Conservation (phyloP, 2,113 vertebrate genomes). For the Clupea harengus region DNA sequence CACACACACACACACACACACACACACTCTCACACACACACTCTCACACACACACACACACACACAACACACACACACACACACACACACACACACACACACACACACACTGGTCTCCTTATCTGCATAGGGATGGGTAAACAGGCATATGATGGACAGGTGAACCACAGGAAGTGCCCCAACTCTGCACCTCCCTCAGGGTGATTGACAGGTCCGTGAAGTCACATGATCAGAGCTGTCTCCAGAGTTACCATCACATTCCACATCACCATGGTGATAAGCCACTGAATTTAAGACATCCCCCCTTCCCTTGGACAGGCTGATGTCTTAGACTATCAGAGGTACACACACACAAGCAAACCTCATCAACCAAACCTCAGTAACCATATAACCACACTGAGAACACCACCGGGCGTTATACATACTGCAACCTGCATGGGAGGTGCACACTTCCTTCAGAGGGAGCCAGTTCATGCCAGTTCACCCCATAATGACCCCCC, state of each 20-base stretch:
- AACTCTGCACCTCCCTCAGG: conserved; percentile 5
- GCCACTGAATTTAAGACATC: background rate
- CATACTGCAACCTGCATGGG: too few relatives aligned
- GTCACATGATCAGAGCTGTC: conserved; percentile 33
- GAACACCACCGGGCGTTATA: too few relatives aligned
- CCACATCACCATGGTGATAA: conserved; percentile 5
- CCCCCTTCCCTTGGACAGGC: background rate
- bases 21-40: too few relatives aligned
- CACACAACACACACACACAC: too few relatives aligned
- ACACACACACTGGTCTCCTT: background rate
- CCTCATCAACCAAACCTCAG: background rate
- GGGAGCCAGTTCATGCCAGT: too few relatives aligned
- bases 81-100: too few relatives aligned
- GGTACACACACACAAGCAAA: background rate
- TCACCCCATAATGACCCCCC: too few relatives aligned
- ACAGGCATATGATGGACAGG: conserved; percentile 27
- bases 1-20: too few relatives aligned
- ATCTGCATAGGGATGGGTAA: background rate
- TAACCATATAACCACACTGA: too few relatives aligned
- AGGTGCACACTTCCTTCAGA: too few relatives aligned
- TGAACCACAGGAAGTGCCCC: conserved; percentile 34
- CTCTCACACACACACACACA: background rate
- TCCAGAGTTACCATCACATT: background rate
- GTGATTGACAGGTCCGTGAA: conserved; percentile 26
- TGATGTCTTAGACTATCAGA: background rate